phyloP scores from a whole-genome alignment of 2,113 vertebrate species.

The Crotophaga sulcirostris region DNA sequence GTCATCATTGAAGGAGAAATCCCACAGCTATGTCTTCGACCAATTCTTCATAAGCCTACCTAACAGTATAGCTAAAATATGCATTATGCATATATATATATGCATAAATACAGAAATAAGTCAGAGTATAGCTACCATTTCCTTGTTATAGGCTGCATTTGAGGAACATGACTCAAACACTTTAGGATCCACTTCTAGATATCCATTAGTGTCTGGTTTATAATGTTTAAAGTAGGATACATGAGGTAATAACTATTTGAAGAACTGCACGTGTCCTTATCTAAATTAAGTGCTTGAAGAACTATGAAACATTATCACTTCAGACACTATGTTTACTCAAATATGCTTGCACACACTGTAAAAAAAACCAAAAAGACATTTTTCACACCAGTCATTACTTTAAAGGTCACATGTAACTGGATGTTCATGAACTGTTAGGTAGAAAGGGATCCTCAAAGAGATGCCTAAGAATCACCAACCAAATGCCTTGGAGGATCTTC shows the following conservation, averaged over 20 bases:
- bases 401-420: background rate
- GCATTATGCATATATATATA: background rate
- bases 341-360: slow-evolving; percentile 33
- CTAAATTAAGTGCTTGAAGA: slow-evolving; percentile 67
- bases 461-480: background rate
- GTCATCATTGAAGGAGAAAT: background rate
- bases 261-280: slow-evolving; percentile 30
- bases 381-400: slow-evolving; percentile 31
- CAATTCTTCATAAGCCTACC: background rate
- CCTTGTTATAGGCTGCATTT: background rate
- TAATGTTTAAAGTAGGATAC: slow-evolving; percentile 51
- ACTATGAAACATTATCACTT: slow-evolving; percentile 58
- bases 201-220: slow-evolving; percentile 30
- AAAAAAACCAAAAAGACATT: background rate
- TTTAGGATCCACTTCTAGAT: background rate
- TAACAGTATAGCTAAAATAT: background rate
- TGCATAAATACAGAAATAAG: background rate
- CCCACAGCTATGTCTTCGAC: background rate
- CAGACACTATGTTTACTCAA: slow-evolving; percentile 60
- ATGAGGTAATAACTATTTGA: slow-evolving; percentile 22
- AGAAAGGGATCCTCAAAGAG: background rate
- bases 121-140: background rate
- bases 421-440: background rate
- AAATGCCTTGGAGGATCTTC: background rate
- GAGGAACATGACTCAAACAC: background rate